These are phyloP conservation scores for Yponomeuta sedellus DNA, from an alignment of 2,888 invertebrate genomes.

Conservation along the genomic window DNA sequence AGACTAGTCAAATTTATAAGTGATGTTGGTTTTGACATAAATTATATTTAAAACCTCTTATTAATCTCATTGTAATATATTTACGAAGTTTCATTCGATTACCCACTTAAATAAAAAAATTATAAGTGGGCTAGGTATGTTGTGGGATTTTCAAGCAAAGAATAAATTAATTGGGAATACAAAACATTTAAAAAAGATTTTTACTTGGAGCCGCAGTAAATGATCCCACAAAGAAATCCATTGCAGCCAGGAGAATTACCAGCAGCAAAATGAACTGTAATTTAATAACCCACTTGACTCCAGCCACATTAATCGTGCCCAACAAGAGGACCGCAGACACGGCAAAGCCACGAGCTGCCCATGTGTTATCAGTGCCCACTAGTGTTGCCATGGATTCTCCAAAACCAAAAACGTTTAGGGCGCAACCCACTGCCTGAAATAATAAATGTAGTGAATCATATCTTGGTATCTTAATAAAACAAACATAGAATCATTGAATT, in stretches of 20 bases:
- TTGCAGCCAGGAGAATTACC: constrained; percentile 89
- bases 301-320: constrained; percentile 94
- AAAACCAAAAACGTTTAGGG: constrained; percentile 96
- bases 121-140: too few relatives aligned
- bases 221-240: constrained; percentile 96
- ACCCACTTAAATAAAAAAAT: too few relatives aligned
- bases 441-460: neutral
- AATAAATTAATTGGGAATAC: neutral
- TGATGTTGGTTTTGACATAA: too few relatives aligned
- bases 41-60: too few relatives aligned
- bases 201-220: constrained; percentile 85
- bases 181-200: constrained; percentile 23
- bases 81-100: neutral
- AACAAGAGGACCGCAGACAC: constrained; percentile 90
- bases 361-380: constrained; percentile 82
- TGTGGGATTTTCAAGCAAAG: neutral
- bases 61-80: too few relatives aligned
- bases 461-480: too few relatives aligned
- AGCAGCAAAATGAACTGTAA: constrained; percentile 92
- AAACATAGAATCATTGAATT: neutral
- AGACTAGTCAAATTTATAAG: too few relatives aligned
- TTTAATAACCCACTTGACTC: constrained; percentile 98
- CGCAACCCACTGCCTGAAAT: constrained; percentile 94
- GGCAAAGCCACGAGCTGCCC: constrained; percentile 92
- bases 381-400: constrained; percentile 96